These are phyloP conservation scores for Andricus grossulariae DNA, from an alignment of 1,140 invertebrate species.

Conservation along the genomic window DNA sequence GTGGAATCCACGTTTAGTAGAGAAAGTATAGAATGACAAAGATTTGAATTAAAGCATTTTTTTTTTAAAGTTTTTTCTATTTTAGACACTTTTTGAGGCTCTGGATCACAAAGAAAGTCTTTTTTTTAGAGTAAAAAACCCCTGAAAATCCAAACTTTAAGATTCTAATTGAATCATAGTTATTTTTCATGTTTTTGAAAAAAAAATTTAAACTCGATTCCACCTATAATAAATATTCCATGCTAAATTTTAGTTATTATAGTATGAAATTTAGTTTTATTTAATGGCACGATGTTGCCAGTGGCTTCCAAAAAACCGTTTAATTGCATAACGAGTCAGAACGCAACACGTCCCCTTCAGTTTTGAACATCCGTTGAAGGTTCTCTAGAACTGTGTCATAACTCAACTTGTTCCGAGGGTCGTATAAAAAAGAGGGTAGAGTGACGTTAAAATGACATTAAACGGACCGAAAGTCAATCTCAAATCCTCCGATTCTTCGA, in stretches of 20 bases:
- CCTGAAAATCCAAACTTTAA: no score
- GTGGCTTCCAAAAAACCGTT: not conserved
- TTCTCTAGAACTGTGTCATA: slow-evolving; percentile 31
- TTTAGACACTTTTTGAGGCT: no score
- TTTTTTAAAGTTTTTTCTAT: no score
- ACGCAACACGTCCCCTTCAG: slow-evolving; percentile 14
- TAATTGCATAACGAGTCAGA: slow-evolving; percentile 28
- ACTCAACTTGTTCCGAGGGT: slow-evolving; percentile 27
- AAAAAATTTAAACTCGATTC: no score
- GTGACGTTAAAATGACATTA: slow-evolving; percentile 28
- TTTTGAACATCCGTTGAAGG: slow-evolving; percentile 24
- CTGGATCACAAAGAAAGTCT: no score
- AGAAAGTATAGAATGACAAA: no score
- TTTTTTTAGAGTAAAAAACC: no score
- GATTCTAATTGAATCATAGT: no score
- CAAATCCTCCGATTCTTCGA: slow-evolving; percentile 22
- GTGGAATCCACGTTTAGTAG: no score
- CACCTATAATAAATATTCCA: slow-evolving; percentile 36
- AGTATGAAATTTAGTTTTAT: not conserved
- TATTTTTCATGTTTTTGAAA: no score
- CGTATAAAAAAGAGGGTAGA: slow-evolving; percentile 28
- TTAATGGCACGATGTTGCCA: not conserved
- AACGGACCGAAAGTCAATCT: slow-evolving; percentile 18
- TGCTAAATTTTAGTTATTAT: not conserved
- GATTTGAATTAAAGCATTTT: no score